A percentile compares a stretch with the other conserved stretches of the same genome.
Evolutionary conservation across 2,113 vertebrate species (phyloP).

Genomic region (Elachura formosa): DNA sequence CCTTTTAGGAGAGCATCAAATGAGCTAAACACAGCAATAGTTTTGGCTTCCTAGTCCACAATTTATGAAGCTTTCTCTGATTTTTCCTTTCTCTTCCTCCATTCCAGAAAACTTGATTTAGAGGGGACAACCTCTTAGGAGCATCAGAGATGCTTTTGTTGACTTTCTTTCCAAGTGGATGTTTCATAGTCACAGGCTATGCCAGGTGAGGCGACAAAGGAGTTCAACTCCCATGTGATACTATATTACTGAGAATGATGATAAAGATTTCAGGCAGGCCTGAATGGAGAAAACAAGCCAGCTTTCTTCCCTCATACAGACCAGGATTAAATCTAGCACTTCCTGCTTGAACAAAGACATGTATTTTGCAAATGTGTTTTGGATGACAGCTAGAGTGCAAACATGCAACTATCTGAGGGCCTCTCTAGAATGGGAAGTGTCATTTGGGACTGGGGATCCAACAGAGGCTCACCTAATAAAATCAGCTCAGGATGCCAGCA

Average conservation of each 20-base stretch:
- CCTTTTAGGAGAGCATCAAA: not conserved
- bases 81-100: not conserved
- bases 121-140: not conserved
- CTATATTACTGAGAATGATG: not conserved
- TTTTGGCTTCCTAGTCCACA: not conserved
- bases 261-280: not conserved
- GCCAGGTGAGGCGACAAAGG: not conserved
- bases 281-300: not conserved
- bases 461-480: not conserved
- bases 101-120: not conserved
- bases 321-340: not conserved
- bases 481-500: not conserved
- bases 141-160: not conserved
- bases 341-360: not conserved
- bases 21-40: not conserved
- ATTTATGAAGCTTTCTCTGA: not conserved
- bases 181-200: not conserved
- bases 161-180: not conserved
- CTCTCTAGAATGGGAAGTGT: not conserved
- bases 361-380: not conserved
- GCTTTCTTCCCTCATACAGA: not conserved
- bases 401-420: not conserved
- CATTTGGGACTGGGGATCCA: not conserved
- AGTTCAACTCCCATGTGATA: not conserved
- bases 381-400: not conserved